Evolutionary conservation across 2,888 invertebrate species (phyloP).

Genomic region (Beris morrisii): DNA sequence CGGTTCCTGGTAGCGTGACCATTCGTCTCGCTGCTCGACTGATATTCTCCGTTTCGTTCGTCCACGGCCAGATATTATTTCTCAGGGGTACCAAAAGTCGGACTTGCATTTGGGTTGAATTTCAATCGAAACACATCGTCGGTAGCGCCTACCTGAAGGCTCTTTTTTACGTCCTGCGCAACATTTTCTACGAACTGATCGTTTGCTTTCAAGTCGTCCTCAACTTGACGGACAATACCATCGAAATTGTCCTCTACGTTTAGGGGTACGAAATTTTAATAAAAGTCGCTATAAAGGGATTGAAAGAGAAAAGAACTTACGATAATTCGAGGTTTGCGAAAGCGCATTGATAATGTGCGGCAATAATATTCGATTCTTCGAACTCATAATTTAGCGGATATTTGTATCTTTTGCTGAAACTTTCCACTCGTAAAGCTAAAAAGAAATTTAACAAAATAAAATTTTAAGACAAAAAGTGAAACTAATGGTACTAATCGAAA

Average conservation of each 20-base stretch:
- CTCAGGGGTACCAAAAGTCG: not conserved
- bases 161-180: not conserved
- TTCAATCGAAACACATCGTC: not conserved
- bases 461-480: too few species aligned
- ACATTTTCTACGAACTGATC: not conserved
- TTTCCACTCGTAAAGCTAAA: too few species aligned
- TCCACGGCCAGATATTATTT: not conserved
- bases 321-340: not conserved
- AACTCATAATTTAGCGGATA: slow-evolving; percentile 9
- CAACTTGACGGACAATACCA: not conserved
- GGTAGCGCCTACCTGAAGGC: not conserved
- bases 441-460: too few species aligned
- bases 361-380: not conserved
- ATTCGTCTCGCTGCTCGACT: too few species aligned
- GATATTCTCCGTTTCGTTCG: not conserved
- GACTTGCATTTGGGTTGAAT: slow-evolving; percentile 3
- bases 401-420: too few species aligned
- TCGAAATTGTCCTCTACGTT: not conserved
- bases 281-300: too few species aligned
- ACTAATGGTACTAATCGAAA: too few species aligned
- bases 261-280: not conserved
- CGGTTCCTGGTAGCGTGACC: too few species aligned
- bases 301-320: not conserved
- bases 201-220: slow-evolving; percentile 5
- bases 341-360: slow-evolving; percentile 10